These are phyloP conservation scores for Thysanoteuthis rhombus DNA, from an alignment of 2,888 invertebrate genomes.

Conservation along the genomic window DNA sequence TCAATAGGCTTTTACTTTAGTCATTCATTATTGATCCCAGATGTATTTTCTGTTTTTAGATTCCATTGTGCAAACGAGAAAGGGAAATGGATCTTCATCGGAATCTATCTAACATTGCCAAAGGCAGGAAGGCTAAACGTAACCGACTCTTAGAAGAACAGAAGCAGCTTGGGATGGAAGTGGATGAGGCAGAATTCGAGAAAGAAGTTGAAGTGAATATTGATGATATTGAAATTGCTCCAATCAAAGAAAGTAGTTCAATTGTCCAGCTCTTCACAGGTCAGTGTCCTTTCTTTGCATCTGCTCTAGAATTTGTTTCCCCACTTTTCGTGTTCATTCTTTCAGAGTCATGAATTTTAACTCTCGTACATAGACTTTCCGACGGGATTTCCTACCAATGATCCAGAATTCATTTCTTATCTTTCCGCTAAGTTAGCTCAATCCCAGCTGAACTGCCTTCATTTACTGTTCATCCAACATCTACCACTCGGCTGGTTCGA, in stretches of 20 bases:
- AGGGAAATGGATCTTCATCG: slow-evolving; percentile 69
- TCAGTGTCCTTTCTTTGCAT: slow-evolving; percentile 40
- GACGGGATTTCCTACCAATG: no score
- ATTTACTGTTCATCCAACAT: no score
- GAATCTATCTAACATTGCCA: slow-evolving; percentile 80
- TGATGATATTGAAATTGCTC: slow-evolving; percentile 58
- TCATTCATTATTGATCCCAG: not conserved
- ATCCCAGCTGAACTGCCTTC: no score
- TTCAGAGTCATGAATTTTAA: no score
- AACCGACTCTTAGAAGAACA: slow-evolving; percentile 71
- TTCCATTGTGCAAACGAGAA: slow-evolving; percentile 59
- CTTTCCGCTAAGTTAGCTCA: no score
- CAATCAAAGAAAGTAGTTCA: slow-evolving; percentile 74
- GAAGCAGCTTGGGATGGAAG: slow-evolving; percentile 14
- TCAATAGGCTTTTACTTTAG: not conserved
- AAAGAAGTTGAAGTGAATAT: slow-evolving; percentile 16
- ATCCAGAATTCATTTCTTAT: no score
- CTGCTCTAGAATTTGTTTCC: no score
- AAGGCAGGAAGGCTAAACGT: slow-evolving; percentile 75
- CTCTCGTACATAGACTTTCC: no score
- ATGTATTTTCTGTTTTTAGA: slow-evolving; percentile 43
- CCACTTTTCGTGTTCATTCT: no score
- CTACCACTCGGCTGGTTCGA: no score
- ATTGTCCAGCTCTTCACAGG: slow-evolving; percentile 79
- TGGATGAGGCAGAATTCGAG: not conserved